Base-by-base conservation (phyloP, 2,113 vertebrate species). In the Odocoileus hemionus region DNA sequence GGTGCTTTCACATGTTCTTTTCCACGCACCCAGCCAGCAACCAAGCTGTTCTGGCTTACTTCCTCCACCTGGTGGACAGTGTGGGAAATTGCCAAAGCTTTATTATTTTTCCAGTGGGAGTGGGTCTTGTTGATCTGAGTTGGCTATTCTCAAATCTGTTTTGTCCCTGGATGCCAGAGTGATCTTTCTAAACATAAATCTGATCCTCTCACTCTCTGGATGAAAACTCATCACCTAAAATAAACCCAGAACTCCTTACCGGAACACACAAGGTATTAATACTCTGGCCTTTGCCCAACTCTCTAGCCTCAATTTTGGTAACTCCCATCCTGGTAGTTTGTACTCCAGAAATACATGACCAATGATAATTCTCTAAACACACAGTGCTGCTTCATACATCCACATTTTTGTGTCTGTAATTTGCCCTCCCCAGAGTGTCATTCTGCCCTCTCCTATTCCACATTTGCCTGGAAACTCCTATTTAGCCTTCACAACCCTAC, bases 41-140 rank as follows among this genome's bases (percentile, higher is more conserved):
- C 93, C 91, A 86, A 93, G 95, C 96, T 94, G 94, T 91, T 89
- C 95, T 64, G 89, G 70, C 57, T 55, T 60, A 87, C 86, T 79
- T 86, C 23, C 83, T 25, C 97, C 96, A 78, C 83, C 97, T 93
- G 39, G 83, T 95, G 97, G 97, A 5, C 1, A 39, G 3, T 21
- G 2, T 33, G 10, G 45, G 84, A 58, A 95, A 91, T 87, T 82
- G 30, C 52, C 54, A 58, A 80, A 15, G 30, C 19, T 28, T 87
- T 60, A 54, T 55, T 57, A 55, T 80, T 76, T 88, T 94, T 57
- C 28, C 55, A 13, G 16, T 2, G 4, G 3, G 4, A 25, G 16
- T 47, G 5, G 15, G 39, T 70, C 45, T 55, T 45, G 11, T 16
- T n/a, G 43, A 86, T 19, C 89, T 7, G 7, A 7, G 9, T 14